phyloP scores from a whole-genome alignment of 2,888 invertebrate species.

The Chrysolina haemoptera region DNA sequence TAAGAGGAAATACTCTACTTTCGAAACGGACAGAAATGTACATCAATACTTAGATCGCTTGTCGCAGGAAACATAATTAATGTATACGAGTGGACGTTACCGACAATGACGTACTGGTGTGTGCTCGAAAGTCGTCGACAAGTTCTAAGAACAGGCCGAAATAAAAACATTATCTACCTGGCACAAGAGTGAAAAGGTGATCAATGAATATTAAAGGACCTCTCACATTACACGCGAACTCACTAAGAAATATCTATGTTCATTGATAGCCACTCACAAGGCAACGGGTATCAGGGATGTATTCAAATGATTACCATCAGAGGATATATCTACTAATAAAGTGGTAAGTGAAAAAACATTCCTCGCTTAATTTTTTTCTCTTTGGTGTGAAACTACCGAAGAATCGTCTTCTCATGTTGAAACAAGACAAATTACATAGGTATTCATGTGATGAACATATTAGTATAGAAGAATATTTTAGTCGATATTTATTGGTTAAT shows the following conservation, averaged over 20 bases:
- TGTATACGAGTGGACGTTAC: constrained; percentile 14
- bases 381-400: too few relatives aligned
- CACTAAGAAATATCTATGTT: constrained; percentile 4
- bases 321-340: neutral
- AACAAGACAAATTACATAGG: too few relatives aligned
- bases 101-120: constrained; percentile 23
- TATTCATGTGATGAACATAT: too few relatives aligned
- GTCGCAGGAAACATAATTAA: constrained; percentile 15
- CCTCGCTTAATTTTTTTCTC: neutral
- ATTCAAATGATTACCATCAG: neutral
- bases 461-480: too few relatives aligned
- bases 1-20: too few relatives aligned
- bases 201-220: constrained; percentile 20
- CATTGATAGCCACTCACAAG: constrained; percentile 9
- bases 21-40: neutral
- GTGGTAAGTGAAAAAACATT: neutral
- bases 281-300: neutral
- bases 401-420: too few relatives aligned
- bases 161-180: constrained; percentile 23
- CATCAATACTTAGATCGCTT: constrained; percentile 5
- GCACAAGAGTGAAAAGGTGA: constrained; percentile 11
- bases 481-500: too few relatives aligned
- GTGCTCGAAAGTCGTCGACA: constrained; percentile 17
- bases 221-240: constrained; percentile 16
- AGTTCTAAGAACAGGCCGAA: constrained; percentile 18